Conservation (phyloP, 2,888 invertebrate species). For the Pammene fasciana region DNA sequence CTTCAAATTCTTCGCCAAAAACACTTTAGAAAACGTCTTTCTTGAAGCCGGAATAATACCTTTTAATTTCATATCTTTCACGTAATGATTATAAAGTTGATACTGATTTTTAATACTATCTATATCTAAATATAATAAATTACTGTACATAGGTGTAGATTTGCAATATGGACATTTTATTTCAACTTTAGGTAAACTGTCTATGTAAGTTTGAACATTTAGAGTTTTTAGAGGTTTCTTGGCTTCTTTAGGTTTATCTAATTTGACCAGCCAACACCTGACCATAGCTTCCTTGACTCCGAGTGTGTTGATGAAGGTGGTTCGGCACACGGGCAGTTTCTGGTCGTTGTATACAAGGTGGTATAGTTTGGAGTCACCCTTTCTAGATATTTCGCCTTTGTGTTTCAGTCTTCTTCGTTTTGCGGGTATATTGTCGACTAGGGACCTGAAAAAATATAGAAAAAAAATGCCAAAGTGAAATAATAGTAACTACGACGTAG, state of each 20-base stretch:
- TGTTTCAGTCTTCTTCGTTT: conserved; percentile 56
- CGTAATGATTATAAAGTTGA: conserved; percentile 63
- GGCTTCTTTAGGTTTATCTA: conserved; percentile 48
- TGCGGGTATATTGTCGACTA: conserved; percentile 59
- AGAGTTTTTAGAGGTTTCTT: conserved; percentile 59
- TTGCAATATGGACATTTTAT: conserved; percentile 60
- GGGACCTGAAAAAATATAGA: conserved; percentile 40
- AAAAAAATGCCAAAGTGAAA: no score
- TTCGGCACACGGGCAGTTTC: conserved; percentile 58
- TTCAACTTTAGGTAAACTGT: conserved; percentile 57
- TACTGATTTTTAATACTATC: conserved; percentile 59
- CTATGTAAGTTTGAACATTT: conserved; percentile 60
- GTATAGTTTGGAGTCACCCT: conserved; percentile 63
- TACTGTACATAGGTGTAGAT: conserved; percentile 45
- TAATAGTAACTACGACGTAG: no score
- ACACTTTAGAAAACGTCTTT: conserved; percentile 65
- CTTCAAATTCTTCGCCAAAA: conserved; percentile 56
- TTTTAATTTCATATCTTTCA: conserved; percentile 53
- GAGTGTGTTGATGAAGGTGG: conserved; percentile 65
- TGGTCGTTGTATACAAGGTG: conserved; percentile 52
- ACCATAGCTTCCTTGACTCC: conserved; percentile 70
- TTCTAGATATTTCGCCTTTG: conserved; percentile 57
- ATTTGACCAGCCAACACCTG: conserved; percentile 57
- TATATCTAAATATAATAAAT: conserved; percentile 54
- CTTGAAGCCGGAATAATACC: conserved; percentile 58